Percentiles rank a stretch among this genome's conserved stretches.
Conservation (phyloP, 2,888 invertebrate species). For the Erpobdella octoculata region DNA sequence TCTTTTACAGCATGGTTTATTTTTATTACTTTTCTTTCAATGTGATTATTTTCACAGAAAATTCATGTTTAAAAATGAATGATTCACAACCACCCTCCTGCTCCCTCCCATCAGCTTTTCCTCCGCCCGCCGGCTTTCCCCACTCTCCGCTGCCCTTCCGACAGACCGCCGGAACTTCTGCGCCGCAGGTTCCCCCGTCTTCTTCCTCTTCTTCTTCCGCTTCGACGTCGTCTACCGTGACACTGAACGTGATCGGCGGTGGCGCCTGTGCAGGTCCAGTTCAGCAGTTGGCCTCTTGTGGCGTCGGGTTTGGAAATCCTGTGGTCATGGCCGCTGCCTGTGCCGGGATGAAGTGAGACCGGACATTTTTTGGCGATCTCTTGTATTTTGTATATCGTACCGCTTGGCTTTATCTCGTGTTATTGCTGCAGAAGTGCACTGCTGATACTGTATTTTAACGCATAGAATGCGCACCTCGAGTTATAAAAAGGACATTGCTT, state of each 20-base stretch:
- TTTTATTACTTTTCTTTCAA: background rate
- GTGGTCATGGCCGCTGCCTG: background rate
- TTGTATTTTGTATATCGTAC: no score
- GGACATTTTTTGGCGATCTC: no score
- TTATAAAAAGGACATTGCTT: no score
- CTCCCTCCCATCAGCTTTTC: background rate
- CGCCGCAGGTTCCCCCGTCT: background rate
- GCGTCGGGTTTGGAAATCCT: no score
- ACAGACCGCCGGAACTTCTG: background rate
- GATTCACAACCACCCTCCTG: background rate
- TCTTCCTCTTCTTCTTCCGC: slow-evolving; percentile 10
- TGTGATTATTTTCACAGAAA: background rate
- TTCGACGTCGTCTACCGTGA: background rate
- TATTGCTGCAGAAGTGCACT: no score
- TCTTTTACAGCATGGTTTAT: background rate
- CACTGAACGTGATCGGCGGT: background rate
- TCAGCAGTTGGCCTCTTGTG: no score
- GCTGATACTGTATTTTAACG: no score
- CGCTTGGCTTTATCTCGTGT: no score
- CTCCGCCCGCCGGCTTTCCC: slow-evolving; percentile 9
- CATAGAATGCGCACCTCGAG: no score
- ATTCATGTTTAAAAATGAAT: background rate
- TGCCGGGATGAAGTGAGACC: no score
- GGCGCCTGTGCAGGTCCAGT: no score
- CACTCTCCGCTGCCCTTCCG: slow-evolving; percentile 6